These are phyloP conservation scores for Microcebus lehilahytsara DNA, from an alignment of 2,113 vertebrate species.

Conservation along the genomic window DNA sequence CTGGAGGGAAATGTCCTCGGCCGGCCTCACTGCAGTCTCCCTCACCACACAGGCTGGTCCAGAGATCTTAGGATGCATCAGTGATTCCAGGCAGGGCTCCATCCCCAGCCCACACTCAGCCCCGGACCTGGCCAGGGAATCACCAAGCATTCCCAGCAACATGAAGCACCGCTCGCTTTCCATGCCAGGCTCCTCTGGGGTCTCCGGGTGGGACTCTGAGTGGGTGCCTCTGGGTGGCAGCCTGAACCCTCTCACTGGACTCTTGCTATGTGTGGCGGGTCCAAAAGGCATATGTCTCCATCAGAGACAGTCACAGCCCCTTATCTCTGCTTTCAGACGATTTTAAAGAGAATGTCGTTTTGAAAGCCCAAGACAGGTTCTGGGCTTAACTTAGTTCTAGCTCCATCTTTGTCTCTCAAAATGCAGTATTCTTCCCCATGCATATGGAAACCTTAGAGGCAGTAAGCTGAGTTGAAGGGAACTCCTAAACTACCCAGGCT, in stretches of 20 bases:
- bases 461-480: background rate
- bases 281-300: background rate
- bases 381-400: background rate
- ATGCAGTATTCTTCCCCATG: background rate
- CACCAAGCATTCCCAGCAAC: background rate
- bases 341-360: constrained; percentile 49
- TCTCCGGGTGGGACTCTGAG: background rate
- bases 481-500: background rate
- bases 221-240: too few relatives aligned
- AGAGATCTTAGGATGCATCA: constrained; percentile 34
- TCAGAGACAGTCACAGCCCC: background rate
- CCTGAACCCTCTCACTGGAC: background rate
- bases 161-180: background rate
- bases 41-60: background rate
- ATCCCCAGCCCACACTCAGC: constrained; percentile 26
- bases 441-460: background rate
- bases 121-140: background rate
- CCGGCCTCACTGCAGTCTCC: background rate
- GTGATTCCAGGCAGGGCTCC: constrained; percentile 64
- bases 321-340: background rate
- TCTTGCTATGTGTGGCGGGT: background rate
- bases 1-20: constrained; percentile 41
- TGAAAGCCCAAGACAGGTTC: constrained; percentile 4
- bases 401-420: background rate
- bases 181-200: background rate